Base-by-base conservation (phyloP, 2,888 invertebrate species). In the Biston stratarius region DNA sequence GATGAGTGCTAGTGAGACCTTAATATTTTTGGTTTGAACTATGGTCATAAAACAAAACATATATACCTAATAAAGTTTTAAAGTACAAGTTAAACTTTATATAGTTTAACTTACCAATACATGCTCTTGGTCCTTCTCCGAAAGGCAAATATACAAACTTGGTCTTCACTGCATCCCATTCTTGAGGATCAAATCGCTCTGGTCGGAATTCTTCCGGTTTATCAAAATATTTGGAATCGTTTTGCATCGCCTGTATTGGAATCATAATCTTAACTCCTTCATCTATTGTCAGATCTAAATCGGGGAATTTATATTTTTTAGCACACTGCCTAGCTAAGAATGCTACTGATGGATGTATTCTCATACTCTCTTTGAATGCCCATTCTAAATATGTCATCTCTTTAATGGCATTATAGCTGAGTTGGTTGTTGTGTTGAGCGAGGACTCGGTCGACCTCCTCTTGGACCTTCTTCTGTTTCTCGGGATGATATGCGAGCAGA, bases 401-500 rank as follows among this genome's bases (percentile, higher is more conserved):
- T 12, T 80, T 69, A 3, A 89, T 72, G 0, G 88, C 81, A 5
- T 88, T 84, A 49, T 83, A 88, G 63, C 84, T 81, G 12, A 89
- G 62, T 68, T 85, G 84, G 38, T 85, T 82, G 36, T 83, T 67
- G 60, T 88, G 78, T 66, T 81, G 84, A 0, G 71, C 61, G 1
- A 89, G 67, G 3, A 87, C 83, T 47, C 71, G 55, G 58, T 89
- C 90, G 6, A 92, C 84, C 70, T 94, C 87, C 0, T 79, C 74
- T 59, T 88, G 87, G 38, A 88, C 75, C 56, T 81, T 84, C 14
- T 70, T 70, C 67, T 93, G 93, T 40, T 86, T 76, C 10, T 90
- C 85, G 0, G 87, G 88, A 66, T 92, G 75, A 44, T 77, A 83
- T 0, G 93, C 91, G 0, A 94, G 79, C 62, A 86, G 78, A 65